A percentile compares a stretch with the other conserved stretches of the same genome.
phyloP scores from a whole-genome alignment of 2,888 invertebrate species.

The Pheosia tremula region DNA sequence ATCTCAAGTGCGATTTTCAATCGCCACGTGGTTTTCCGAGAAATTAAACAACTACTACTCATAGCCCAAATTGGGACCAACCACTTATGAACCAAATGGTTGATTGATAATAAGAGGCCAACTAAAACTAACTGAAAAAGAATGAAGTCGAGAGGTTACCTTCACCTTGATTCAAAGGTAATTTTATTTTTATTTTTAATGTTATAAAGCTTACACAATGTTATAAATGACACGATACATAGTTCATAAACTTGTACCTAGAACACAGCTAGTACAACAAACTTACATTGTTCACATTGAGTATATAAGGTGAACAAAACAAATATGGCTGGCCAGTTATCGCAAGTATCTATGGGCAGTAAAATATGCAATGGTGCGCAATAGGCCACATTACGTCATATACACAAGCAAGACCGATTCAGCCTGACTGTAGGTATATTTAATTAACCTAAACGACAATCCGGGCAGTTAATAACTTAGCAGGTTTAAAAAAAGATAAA shows the following conservation, averaged over 20 bases:
- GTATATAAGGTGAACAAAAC: slow-evolving; percentile 38
- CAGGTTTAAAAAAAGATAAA: too few species aligned
- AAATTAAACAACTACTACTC: neutral
- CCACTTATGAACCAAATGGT: too few species aligned
- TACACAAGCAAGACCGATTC: slow-evolving; percentile 35
- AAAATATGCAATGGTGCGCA: slow-evolving; percentile 65
- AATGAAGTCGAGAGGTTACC: too few species aligned
- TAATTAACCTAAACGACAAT: slow-evolving; percentile 20
- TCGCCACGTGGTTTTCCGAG: neutral
- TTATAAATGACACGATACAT: slow-evolving; percentile 7
- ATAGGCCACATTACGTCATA: slow-evolving; percentile 70
- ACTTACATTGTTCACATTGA: slow-evolving; percentile 42
- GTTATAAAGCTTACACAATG: slow-evolving; percentile 2
- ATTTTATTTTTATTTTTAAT: too few species aligned
- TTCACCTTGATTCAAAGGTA: too few species aligned
- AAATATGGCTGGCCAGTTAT: slow-evolving; percentile 51
- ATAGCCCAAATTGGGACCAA: too few species aligned
- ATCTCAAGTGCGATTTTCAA: neutral
- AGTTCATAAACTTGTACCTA: slow-evolving; percentile 20
- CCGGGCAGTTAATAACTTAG: neutral
- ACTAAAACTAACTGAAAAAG: too few species aligned
- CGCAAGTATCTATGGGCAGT: slow-evolving; percentile 55
- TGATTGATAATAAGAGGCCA: too few species aligned
- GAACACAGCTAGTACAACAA: slow-evolving; percentile 23
- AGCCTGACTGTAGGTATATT: slow-evolving; percentile 28